Percentiles rank a stretch among this genome's conserved stretches.
These are phyloP conservation scores for Mactra quadrangularis DNA, from an alignment of 1,140 invertebrate species.

Conservation along the genomic window DNA sequence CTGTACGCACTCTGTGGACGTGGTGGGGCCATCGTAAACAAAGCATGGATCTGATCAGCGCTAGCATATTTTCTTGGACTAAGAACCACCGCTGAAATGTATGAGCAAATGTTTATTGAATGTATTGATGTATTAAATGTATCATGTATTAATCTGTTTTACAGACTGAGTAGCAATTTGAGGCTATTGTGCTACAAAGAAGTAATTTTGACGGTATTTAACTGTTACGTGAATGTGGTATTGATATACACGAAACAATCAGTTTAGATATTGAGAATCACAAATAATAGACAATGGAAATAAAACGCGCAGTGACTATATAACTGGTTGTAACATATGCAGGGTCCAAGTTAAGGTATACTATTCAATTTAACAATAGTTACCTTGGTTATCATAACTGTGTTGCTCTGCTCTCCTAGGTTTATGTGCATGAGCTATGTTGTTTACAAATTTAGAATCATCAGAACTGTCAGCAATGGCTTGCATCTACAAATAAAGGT, in stretches of 20 bases:
- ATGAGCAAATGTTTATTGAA: background rate
- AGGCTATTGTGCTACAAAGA: too few relatives aligned
- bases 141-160: background rate
- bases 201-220: too few relatives aligned
- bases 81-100: constrained; percentile 70
- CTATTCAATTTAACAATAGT: too few relatives aligned
- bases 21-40: constrained; percentile 74
- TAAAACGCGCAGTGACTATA: too few relatives aligned
- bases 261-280: too few relatives aligned
- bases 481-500: constrained; percentile 56
- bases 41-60: constrained; percentile 80
- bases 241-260: too few relatives aligned
- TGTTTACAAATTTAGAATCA: constrained; percentile 29
- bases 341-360: too few relatives aligned
- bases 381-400: constrained; percentile 80
- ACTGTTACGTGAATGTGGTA: too few relatives aligned
- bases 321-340: too few relatives aligned
- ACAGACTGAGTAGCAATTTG: too few relatives aligned
- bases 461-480: constrained; percentile 64
- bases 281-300: too few relatives aligned
- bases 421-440: constrained; percentile 3
- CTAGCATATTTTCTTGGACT: constrained; percentile 81
- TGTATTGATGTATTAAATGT: background rate
- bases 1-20: constrained; percentile 74
- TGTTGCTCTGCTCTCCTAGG: constrained; percentile 46